Evolutionary conservation across 2,113 vertebrate genomes (phyloP).

Genomic region (Ailuropoda melanoleuca): DNA sequence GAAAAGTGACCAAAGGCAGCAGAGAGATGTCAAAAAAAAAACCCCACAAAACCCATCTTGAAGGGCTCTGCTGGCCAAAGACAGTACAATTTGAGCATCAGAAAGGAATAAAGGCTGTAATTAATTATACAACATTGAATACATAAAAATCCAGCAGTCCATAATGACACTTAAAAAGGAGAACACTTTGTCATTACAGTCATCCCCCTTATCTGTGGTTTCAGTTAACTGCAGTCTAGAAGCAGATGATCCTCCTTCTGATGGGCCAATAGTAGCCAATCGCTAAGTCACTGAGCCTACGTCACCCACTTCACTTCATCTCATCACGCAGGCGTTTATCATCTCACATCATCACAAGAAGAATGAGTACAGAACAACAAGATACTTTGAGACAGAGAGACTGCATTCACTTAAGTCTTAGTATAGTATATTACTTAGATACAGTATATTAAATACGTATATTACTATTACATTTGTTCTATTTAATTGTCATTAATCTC

Average conservation of each 20-base stretch:
- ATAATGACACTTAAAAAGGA: neutral
- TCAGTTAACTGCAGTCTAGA: neutral
- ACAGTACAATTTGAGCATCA: neutral
- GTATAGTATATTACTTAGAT: neutral
- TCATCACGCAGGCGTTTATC: neutral
- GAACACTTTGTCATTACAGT: neutral
- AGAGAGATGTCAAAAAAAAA: neutral
- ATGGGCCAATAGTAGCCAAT: neutral
- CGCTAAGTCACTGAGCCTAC: neutral
- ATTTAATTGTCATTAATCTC: neutral
- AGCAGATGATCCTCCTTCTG: neutral
- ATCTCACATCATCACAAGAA: neutral
- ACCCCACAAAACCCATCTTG: neutral
- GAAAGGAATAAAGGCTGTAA: neutral
- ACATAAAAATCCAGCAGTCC: neutral
- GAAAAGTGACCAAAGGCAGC: neutral
- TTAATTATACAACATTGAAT: neutral
- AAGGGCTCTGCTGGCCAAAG: neutral
- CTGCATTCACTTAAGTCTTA: neutral
- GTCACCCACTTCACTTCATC: neutral
- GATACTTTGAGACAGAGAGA: neutral
- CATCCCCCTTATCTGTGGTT: neutral
- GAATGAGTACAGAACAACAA: neutral
- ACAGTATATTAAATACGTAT: neutral
- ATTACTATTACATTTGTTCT: neutral